Evolutionary conservation across 2,888 invertebrate species (phyloP).

Genomic region (Cephus sareptanus): DNA sequence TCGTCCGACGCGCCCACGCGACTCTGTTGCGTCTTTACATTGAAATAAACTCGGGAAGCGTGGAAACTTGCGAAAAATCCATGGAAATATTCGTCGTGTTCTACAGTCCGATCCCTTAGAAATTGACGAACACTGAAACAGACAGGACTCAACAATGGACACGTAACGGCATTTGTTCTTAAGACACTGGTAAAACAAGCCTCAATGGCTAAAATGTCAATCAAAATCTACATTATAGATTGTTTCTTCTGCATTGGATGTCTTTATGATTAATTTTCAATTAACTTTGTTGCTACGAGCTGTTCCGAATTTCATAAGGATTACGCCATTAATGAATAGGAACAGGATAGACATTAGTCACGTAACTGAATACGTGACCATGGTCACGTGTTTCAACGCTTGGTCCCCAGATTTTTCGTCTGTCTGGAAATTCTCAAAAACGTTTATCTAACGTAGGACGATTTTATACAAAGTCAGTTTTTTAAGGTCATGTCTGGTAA

Average conservation of each 20-base stretch:
- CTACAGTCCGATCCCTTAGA: neutral
- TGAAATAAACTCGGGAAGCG: neutral
- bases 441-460: neutral
- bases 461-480: neutral
- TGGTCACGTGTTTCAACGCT: neutral
- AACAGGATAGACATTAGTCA: neutral
- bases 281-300: neutral
- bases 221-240: neutral
- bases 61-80: neutral
- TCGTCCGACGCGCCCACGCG: conserved; percentile 6
- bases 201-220: neutral
- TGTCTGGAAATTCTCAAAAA: neutral
- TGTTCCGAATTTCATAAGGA: neutral
- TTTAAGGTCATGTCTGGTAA: neutral
- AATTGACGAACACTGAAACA: neutral
- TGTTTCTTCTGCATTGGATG: neutral
- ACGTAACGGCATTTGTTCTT: neutral
- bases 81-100: neutral
- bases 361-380: neutral
- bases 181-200: neutral
- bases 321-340: neutral
- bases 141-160: neutral
- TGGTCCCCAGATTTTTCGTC: neutral
- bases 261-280: neutral
- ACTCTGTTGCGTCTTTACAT: neutral